Conservation (phyloP, 1,140 invertebrate genomes). For the Zaprionus ornatus region DNA sequence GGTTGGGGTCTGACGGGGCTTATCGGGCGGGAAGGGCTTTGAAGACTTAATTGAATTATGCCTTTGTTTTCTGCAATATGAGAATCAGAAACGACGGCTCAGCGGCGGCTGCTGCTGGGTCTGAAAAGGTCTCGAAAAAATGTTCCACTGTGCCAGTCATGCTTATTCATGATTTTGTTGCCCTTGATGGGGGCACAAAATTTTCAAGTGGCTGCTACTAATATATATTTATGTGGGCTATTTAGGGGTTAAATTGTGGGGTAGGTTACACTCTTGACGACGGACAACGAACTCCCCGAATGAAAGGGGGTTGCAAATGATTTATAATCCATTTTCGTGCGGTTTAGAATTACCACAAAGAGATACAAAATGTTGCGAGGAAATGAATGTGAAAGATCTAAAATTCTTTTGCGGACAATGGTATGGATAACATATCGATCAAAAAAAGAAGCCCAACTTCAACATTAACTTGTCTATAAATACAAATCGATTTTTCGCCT, state of each 20-base stretch:
- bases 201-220: constrained; percentile 46
- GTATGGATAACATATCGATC: neutral
- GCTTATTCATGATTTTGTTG: constrained; percentile 24
- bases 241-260: constrained; percentile 55
- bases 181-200: constrained; percentile 9
- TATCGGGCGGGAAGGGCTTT: constrained; percentile 3
- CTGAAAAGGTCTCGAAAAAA: constrained; percentile 26
- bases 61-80: constrained; percentile 34
- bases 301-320: constrained; percentile 47
- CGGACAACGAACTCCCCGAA: neutral
- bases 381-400: neutral
- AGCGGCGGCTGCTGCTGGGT: neutral
- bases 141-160: constrained; percentile 48
- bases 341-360: constrained; percentile 28
- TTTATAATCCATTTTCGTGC: constrained; percentile 46
- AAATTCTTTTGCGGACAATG: neutral
- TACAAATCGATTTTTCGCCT: neutral
- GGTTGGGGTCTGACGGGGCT: neutral
- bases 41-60: constrained; percentile 57
- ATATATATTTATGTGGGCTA: constrained; percentile 39
- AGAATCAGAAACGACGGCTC: constrained; percentile 19
- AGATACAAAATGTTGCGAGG: constrained; percentile 1
- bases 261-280: constrained; percentile 16
- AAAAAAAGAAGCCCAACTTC: neutral
- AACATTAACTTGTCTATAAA: neutral